A percentile compares a stretch with the other conserved stretches of the same genome.
Evolutionary conservation across 92 coral and sea anemone genomes (phyloP).

Genomic region (Porites cylindrica): DNA sequence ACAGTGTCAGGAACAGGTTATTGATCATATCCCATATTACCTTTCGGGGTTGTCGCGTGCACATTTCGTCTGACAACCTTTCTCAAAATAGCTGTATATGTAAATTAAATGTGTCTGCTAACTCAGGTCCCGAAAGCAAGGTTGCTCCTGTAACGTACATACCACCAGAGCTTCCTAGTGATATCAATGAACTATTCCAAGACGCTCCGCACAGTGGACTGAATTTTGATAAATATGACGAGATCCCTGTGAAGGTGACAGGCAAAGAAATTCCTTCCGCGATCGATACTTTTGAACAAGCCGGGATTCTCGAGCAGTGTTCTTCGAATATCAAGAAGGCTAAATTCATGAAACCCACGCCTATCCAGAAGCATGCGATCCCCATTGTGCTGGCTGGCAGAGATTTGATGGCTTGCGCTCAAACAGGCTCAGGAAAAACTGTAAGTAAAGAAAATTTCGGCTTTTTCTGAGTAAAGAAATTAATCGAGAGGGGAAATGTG

Average conservation of each 20-base stretch:
- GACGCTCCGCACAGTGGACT: slow-evolving; percentile 90
- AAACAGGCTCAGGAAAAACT: slow-evolving; percentile 99
- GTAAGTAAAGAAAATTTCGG: slow-evolving; percentile 54
- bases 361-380: slow-evolving; percentile 93
- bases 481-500: too few relatives aligned
- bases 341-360: slow-evolving; percentile 89
- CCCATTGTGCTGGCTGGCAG: slow-evolving; percentile 86
- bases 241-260: slow-evolving; percentile 84
- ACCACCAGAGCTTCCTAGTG: slow-evolving; percentile 91
- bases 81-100: too few relatives aligned
- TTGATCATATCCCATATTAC: too few relatives aligned
- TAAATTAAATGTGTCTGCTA: neutral
- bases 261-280: slow-evolving; percentile 80
- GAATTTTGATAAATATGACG: slow-evolving; percentile 95
- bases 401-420: slow-evolving; percentile 99
- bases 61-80: too few relatives aligned
- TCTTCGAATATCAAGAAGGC: slow-evolving; percentile 82
- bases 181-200: slow-evolving; percentile 78
- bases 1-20: too few relatives aligned
- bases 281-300: slow-evolving; percentile 79
- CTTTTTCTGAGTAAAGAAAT: too few relatives aligned
- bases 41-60: too few relatives aligned
- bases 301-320: slow-evolving; percentile 81
- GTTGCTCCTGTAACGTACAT: slow-evolving; percentile 86
- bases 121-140: slow-evolving; percentile 49